Evolutionary conservation across 1,140 invertebrate genomes (phyloP), one percentile per base, ranked within the genome.

Genomic region (Papilio polyxenes): DNA sequence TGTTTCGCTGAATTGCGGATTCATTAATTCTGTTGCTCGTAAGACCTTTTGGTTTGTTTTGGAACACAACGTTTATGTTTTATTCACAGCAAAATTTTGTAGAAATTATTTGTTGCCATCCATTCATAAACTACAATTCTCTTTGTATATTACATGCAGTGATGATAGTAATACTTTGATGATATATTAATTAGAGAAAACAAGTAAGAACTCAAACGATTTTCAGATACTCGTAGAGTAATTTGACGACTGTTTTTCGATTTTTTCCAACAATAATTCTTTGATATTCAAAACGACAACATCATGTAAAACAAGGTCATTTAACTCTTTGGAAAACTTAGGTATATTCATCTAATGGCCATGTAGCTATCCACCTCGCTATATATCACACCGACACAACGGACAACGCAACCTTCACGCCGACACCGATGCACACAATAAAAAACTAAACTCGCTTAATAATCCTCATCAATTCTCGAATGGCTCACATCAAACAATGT

Each of bases 381-480:
- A 65, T 80, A 80, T 80, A 80, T 80, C 78, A 80, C 56, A 6
- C n/a, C 6, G 40, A 44, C 78, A 48, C n/a, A n/a, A 65, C 40
- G 75, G 49, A 72, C 44, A 51, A 53, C 53, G 31, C 53, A 17
- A 23, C 76, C 49, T 59, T 23, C n/a, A 56, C 51, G 7, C 51
- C 31, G 53, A 62, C 51, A 53, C 20, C 49, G 76, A 37, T 37
- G 31, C 49, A 40, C 44, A 78, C 56, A 80, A 80, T 80, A 80
- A 80, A 79, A 65, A 80, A 65, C 40, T 80, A 80, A 80, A 80
- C 78, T 69, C 56, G 59, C 78, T 65, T 80, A 69, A 80, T 80
- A 69, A 69, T 80, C 56, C 48, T 69, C 78, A 80, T 80, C 59
- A 80, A 80, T 80, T 80, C 78, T 83, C 59, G 37, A 81, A 56